Evolutionary conservation across 2,797 vertebrate genomes (phyloP).

Genomic region (Acomys russatus): DNA sequence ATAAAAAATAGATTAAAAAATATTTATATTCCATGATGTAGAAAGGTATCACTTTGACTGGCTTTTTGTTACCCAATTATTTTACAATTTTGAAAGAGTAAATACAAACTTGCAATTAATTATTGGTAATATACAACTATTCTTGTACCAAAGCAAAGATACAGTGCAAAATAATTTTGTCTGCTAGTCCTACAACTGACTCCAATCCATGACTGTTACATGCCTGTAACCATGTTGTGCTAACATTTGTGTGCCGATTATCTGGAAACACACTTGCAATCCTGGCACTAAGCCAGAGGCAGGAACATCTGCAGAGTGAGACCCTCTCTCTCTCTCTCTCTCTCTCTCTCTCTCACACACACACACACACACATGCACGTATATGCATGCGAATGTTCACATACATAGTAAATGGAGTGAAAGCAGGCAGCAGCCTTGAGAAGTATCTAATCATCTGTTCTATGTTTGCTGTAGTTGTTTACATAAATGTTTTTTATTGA

Average conservation of each 20-base stretch:
- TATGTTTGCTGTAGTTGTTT: slow-evolving; percentile 32
- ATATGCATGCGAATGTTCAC: not conserved
- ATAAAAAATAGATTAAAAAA: not conserved
- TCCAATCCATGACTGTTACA: not conserved
- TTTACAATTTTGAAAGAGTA: not conserved
- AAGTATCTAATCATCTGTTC: not conserved
- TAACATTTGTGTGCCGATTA: not conserved
- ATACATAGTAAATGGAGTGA: not conserved
- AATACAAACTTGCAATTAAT: slow-evolving; percentile 17
- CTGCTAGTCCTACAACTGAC: not conserved
- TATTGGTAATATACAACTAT: slow-evolving; percentile 4
- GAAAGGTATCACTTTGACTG: not conserved
- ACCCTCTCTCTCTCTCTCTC: too few relatives aligned
- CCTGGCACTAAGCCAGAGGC: not conserved
- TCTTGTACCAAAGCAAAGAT: slow-evolving; percentile 7
- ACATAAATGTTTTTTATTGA: not conserved
- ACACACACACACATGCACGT: not conserved
- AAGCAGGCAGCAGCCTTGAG: not conserved
- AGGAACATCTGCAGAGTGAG: not conserved
- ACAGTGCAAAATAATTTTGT: slow-evolving; percentile 22
- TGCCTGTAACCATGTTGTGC: not conserved
- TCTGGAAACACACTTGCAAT: not conserved
- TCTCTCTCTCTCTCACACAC: too few relatives aligned
- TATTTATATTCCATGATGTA: not conserved
- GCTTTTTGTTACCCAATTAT: slow-evolving; percentile 15